Percentiles rank a stretch among this genome's conserved stretches.
Conservation (phyloP, 2,797 vertebrate species). For the Pseudochirops cupreus region DNA sequence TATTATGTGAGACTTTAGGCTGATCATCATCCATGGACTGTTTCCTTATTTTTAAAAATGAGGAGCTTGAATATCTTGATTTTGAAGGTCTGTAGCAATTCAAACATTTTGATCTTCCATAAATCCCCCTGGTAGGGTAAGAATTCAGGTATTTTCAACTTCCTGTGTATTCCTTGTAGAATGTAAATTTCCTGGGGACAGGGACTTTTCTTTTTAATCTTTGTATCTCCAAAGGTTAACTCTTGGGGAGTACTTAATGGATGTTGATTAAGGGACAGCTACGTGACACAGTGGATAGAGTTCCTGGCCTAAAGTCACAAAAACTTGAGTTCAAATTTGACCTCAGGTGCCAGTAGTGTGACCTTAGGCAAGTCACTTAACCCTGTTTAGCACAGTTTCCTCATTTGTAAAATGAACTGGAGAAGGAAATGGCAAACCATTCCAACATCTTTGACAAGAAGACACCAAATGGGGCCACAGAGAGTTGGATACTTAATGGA, state of each 20-base stretch:
- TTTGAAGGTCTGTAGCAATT: neutral
- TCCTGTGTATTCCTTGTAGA: neutral
- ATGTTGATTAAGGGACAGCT: neutral
- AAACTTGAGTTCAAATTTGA: neutral
- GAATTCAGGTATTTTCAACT: neutral
- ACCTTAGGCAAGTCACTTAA: neutral
- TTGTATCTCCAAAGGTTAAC: neutral
- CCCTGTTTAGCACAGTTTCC: neutral
- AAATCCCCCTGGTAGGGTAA: neutral
- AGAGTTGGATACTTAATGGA: neutral
- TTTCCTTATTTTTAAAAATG: neutral
- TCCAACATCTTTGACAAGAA: neutral
- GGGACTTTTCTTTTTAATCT: neutral
- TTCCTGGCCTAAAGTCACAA: neutral
- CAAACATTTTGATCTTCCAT: neutral
- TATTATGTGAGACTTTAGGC: neutral
- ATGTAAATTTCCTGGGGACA: neutral
- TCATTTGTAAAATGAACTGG: neutral
- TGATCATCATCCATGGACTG: neutral
- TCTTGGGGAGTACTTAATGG: neutral
- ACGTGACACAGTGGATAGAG: neutral
- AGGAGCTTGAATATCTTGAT: neutral
- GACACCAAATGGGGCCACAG: neutral
- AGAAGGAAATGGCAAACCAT: neutral
- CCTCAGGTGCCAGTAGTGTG: neutral